A percentile compares a stretch with the other conserved stretches of the same genome.
phyloP scores from a whole-genome alignment of 2,113 vertebrate genomes.

The Thymallus thymallus region DNA sequence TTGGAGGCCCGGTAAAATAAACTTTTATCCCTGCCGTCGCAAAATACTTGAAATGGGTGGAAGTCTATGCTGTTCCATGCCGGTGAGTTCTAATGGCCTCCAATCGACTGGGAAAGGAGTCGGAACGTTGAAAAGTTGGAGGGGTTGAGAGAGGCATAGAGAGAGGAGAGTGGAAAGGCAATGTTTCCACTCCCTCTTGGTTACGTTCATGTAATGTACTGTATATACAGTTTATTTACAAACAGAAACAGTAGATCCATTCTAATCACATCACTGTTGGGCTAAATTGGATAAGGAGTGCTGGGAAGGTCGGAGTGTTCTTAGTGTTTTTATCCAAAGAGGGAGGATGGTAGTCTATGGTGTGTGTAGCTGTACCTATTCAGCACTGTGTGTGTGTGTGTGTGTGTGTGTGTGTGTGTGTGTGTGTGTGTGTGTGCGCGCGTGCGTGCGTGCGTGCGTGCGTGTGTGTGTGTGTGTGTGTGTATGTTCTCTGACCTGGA shows the following conservation, averaged over 20 bases:
- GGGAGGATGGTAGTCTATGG: slow-evolving; percentile 1
- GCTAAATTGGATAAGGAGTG: slow-evolving; percentile 40
- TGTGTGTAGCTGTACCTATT: neutral
- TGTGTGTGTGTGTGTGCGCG: neutral
- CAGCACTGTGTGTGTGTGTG: neutral
- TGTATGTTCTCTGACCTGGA: neutral
- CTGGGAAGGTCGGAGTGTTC: slow-evolving; percentile 34
- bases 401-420: neutral
- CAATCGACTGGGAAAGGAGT: slow-evolving; percentile 20
- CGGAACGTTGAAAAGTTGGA: neutral
- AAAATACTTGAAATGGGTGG: neutral
- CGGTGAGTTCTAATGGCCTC: slow-evolving; percentile 26
- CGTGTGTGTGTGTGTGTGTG: neutral
- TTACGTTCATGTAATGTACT: slow-evolving; percentile 37
- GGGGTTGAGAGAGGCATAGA: no score
- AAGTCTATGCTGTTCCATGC: neutral
- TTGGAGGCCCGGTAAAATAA: no score
- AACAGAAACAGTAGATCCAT: slow-evolving; percentile 34
- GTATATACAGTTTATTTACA: slow-evolving; percentile 24
- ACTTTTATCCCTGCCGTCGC: neutral
- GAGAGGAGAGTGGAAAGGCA: neutral
- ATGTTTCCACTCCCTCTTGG: slow-evolving; percentile 13
- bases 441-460: neutral
- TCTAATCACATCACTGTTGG: slow-evolving; percentile 40
- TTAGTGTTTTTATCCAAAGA: slow-evolving; percentile 39